These are phyloP conservation scores for Halcyon malimbica DNA, from an alignment of 2,113 vertebrate species.

Conservation along the genomic window DNA sequence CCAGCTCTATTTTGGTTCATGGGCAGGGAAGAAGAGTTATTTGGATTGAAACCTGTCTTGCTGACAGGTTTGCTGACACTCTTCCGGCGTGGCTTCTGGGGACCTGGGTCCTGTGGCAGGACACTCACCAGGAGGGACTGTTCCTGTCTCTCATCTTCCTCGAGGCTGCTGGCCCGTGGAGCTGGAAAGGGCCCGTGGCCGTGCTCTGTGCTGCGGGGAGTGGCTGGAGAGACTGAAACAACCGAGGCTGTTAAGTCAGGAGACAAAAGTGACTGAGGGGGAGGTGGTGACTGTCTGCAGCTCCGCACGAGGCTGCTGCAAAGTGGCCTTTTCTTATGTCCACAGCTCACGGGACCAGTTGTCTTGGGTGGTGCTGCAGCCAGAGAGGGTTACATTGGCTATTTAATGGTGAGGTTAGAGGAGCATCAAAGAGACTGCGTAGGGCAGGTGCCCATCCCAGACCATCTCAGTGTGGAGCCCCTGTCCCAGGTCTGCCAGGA, in stretches of 20 bases:
- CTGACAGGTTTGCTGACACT: rapidly evolving
- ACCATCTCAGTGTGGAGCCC: background rate
- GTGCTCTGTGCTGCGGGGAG: background rate
- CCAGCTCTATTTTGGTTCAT: background rate
- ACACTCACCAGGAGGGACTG: rapidly evolving
- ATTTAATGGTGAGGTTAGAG: background rate
- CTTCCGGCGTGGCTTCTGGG: rapidly evolving
- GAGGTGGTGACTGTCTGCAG: background rate
- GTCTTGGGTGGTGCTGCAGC: background rate
- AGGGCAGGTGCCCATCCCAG: background rate
- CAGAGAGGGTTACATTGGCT: background rate
- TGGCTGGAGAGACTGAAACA: background rate
- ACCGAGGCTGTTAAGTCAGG: background rate
- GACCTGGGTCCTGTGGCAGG: background rate
- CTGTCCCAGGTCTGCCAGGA: background rate
- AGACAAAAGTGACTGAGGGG: background rate
- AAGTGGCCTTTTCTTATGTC: background rate
- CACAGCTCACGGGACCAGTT: no score
- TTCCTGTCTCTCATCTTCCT: background rate
- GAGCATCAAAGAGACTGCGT: background rate
- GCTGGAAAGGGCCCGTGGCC: background rate
- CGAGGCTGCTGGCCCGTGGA: background rate
- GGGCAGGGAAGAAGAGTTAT: background rate
- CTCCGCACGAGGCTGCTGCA: background rate
- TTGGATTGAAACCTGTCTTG: background rate